These are phyloP conservation scores for Meleagris gallopavo DNA, from an alignment of 2,113 vertebrate genomes.

Conservation along the genomic window DNA sequence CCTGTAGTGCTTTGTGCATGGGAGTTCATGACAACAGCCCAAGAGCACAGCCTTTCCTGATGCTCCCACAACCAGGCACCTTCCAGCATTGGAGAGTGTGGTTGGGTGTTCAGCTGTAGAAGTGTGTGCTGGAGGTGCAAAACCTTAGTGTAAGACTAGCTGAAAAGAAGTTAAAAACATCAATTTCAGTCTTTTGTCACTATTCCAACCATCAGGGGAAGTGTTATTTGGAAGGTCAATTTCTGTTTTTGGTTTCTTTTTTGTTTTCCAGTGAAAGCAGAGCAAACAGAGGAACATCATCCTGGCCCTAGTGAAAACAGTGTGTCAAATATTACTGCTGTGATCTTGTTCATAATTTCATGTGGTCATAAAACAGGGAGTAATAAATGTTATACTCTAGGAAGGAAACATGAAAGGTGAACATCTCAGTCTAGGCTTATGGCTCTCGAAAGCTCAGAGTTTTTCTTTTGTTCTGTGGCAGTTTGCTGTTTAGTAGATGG, in stretches of 20 bases:
- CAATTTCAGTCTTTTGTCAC: background rate
- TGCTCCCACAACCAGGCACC: background rate
- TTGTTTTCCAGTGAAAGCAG: background rate
- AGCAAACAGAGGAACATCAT: background rate
- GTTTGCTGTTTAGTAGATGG: accelerated
- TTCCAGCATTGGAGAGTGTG: too few species aligned
- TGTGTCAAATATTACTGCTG: background rate
- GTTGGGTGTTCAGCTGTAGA: accelerated
- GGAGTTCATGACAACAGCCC: background rate
- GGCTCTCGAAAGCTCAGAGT: background rate
- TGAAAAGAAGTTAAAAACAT: background rate
- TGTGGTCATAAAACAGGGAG: background rate
- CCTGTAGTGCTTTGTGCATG: background rate
- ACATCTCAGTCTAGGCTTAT: background rate
- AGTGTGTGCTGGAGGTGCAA: background rate
- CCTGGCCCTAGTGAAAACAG: background rate
- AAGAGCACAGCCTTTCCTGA: accelerated
- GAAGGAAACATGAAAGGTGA: background rate
- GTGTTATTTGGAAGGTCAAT: background rate
- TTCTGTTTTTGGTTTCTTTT: background rate
- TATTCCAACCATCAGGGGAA: accelerated
- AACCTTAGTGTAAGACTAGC: accelerated
- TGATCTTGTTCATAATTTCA: too few species aligned
- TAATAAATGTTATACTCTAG: background rate
- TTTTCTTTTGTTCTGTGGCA: background rate